Conservation (phyloP, 2,888 invertebrate genomes). For the Charanyca ferruginea region DNA sequence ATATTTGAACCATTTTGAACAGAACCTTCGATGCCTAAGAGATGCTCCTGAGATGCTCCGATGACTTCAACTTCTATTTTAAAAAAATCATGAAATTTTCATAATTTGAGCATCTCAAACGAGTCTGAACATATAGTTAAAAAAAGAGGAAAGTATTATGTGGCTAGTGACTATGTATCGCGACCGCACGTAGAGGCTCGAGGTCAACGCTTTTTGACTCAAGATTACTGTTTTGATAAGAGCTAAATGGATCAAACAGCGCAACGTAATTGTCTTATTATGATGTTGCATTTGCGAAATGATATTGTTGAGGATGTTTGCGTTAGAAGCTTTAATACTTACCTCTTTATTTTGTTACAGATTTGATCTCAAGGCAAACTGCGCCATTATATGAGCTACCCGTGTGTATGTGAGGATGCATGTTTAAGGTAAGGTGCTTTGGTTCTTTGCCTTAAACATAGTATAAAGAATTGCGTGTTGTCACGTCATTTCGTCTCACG, state of each 20-base stretch:
- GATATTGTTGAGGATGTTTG: slow-evolving; percentile 56
- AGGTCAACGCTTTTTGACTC: slow-evolving; percentile 65
- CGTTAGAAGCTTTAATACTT: slow-evolving; percentile 48
- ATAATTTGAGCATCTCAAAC: background rate
- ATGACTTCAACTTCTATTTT: no score
- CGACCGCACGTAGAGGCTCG: slow-evolving; percentile 56
- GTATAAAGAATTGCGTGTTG: slow-evolving; percentile 28
- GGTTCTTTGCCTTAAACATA: slow-evolving; percentile 19
- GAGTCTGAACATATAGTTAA: slow-evolving; percentile 25
- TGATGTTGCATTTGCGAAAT: slow-evolving; percentile 67
- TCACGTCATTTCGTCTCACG: slow-evolving; percentile 42
- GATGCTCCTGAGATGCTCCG: no score
- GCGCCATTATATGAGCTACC: slow-evolving; percentile 22
- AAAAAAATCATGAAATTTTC: no score
- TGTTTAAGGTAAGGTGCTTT: slow-evolving; percentile 47
- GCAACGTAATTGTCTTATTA: slow-evolving; percentile 70
- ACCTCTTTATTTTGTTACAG: slow-evolving; percentile 63
- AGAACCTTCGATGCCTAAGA: no score
- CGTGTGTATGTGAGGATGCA: slow-evolving; percentile 20
- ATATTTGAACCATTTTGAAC: no score
- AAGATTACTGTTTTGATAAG: slow-evolving; percentile 68
- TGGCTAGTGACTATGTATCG: slow-evolving; percentile 56
- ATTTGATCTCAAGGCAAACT: slow-evolving; percentile 56
- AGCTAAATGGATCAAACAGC: slow-evolving; percentile 65
- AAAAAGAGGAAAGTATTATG: slow-evolving; percentile 60